Conservation (phyloP, 1,140 invertebrate species). For the Drosophila truncata region DNA sequence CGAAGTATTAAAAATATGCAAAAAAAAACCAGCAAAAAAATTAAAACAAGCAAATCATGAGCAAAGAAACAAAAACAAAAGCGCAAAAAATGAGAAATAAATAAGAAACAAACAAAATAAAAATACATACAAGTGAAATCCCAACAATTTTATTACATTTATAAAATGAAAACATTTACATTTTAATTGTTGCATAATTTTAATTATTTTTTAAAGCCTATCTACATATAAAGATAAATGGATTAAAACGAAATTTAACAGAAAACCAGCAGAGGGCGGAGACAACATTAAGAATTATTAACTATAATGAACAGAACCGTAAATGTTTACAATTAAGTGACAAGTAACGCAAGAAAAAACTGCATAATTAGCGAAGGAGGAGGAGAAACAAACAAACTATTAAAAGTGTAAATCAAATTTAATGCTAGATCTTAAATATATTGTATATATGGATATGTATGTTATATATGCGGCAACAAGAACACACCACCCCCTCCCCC, state of each 20-base stretch:
- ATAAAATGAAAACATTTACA: constrained; percentile 83
- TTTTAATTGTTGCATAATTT: constrained; percentile 84
- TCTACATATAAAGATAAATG: constrained; percentile 57
- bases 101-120: constrained; percentile 26
- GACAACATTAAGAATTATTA: constrained; percentile 49
- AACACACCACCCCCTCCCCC: constrained; percentile 52
- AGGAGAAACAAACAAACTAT: constrained; percentile 71
- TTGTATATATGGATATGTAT: constrained; percentile 80
- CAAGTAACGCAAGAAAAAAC: constrained; percentile 16
- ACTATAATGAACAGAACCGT: constrained; percentile 40
- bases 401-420: constrained; percentile 83
- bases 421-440: constrained; percentile 73
- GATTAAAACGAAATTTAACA: constrained; percentile 56
- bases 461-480: constrained; percentile 73
- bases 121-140: constrained; percentile 58
- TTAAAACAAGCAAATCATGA: constrained; percentile 46
- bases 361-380: constrained; percentile 55
- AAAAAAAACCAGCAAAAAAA: constrained; percentile 23
- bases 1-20: constrained; percentile 71
- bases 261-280: constrained; percentile 24
- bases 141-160: constrained; percentile 84
- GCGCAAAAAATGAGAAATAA: constrained; percentile 45
- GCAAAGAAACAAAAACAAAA: constrained; percentile 61
- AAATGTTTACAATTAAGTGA: constrained; percentile 53
- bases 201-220: constrained; percentile 80